phyloP scores from a whole-genome alignment of 2,888 invertebrate genomes.

The Trichopria drosophilae region DNA sequence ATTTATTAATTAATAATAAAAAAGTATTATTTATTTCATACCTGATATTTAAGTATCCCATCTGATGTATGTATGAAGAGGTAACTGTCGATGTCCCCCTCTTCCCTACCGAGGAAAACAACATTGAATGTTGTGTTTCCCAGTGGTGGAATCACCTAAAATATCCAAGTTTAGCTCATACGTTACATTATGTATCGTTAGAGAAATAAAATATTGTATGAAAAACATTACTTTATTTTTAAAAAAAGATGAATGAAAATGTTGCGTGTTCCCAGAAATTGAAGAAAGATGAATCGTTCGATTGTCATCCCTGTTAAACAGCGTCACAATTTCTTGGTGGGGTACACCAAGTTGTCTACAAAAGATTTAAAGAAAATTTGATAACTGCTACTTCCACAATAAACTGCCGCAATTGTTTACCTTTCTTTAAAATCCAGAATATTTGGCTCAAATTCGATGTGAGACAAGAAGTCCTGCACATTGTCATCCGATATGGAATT shows the following conservation, averaged over 20 bases:
- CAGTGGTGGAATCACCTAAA: constrained; percentile 81
- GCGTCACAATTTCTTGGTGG: constrained; percentile 80
- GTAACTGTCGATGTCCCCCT: constrained; percentile 83
- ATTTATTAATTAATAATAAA: background rate
- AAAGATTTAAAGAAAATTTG: constrained; percentile 9
- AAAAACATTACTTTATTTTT: constrained; percentile 78
- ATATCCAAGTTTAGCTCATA: constrained; percentile 32
- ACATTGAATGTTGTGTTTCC: constrained; percentile 95
- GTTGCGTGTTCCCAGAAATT: constrained; percentile 90
- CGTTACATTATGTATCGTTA: background rate
- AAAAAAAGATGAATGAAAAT: constrained; percentile 97
- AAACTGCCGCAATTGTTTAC: constrained; percentile 55
- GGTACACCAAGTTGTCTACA: constrained; percentile 83
- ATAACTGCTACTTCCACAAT: constrained; percentile 9
- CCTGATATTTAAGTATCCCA: constrained; percentile 86
- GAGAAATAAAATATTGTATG: constrained; percentile 11
- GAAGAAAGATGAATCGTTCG: constrained; percentile 89
- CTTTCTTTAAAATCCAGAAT: constrained; percentile 72
- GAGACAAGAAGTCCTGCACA: constrained; percentile 55
- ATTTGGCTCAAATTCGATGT: constrained; percentile 68
- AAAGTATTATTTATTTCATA: constrained; percentile 56
- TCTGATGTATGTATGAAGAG: constrained; percentile 93
- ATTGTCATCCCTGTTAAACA: constrained; percentile 85
- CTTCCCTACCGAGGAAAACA: constrained; percentile 90
- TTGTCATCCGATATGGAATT: constrained; percentile 46